Percentiles rank a stretch among this genome's conserved stretches.
phyloP scores from a whole-genome alignment of 2,888 invertebrate species.

The Coenonympha glycerion region DNA sequence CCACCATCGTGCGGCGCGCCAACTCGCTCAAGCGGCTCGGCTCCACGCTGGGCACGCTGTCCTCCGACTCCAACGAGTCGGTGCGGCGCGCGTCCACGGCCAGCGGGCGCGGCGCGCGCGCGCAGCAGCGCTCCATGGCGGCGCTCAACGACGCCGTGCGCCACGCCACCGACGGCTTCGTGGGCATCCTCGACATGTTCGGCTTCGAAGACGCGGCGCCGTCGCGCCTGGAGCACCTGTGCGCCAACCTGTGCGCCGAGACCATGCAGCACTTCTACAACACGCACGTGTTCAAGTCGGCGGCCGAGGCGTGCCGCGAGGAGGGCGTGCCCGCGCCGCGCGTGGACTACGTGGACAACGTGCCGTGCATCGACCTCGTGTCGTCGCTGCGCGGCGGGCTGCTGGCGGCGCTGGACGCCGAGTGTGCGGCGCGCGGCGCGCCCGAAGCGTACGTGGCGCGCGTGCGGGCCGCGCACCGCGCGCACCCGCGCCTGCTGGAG shows the following conservation, averaged over 20 bases:
- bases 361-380: constrained; percentile 96
- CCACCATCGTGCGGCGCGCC: constrained; percentile 93
- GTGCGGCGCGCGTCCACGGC: constrained; percentile 89
- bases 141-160: constrained; percentile 93
- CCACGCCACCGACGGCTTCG: constrained; percentile 95
- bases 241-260: constrained; percentile 96
- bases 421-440: constrained; percentile 89
- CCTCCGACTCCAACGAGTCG: constrained; percentile 94
- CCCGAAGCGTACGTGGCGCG: constrained; percentile 66
- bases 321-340: constrained; percentile 94
- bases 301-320: constrained; percentile 89
- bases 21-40: constrained; percentile 92
- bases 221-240: constrained; percentile 92
- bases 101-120: constrained; percentile 83
- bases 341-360: constrained; percentile 95
- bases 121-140: constrained; percentile 93
- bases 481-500: constrained; percentile 87
- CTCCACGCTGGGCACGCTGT: constrained; percentile 88
- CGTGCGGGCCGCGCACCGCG: constrained; percentile 60
- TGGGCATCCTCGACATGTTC: constrained; percentile 97
- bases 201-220: constrained; percentile 96
- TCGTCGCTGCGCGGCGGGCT: constrained; percentile 94
- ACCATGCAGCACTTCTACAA: constrained; percentile 99
- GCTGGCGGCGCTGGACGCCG: constrained; percentile 93
- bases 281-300: constrained; percentile 91